These are phyloP conservation scores for Zaprionus taronus DNA, from an alignment of 1,140 invertebrate genomes.

Conservation along the genomic window DNA sequence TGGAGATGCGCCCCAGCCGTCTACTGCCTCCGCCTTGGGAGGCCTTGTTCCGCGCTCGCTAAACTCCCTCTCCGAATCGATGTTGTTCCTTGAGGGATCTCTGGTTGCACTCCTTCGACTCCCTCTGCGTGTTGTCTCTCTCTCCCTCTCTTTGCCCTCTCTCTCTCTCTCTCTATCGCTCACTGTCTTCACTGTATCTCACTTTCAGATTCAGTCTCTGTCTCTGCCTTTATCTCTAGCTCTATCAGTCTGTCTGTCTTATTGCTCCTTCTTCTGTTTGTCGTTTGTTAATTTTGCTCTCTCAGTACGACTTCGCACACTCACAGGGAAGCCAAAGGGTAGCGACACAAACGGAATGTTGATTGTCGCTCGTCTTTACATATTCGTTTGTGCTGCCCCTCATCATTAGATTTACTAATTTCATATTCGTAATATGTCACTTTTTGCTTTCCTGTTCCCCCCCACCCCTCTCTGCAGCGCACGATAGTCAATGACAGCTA, in stretches of 20 bases:
- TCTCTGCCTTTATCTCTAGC: not conserved
- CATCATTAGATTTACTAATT: constrained; percentile 34
- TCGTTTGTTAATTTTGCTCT: constrained; percentile 5
- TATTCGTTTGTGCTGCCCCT: constrained; percentile 64
- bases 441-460: not conserved
- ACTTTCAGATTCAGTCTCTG: not conserved
- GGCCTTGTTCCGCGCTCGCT: not conserved
- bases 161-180: not conserved
- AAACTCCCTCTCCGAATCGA: not conserved
- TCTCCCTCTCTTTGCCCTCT: not conserved
- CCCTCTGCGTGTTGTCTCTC: not conserved
- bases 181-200: not conserved
- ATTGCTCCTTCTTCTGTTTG: not conserved
- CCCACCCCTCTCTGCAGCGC: not conserved
- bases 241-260: not conserved
- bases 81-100: not conserved
- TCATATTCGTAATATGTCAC: constrained; percentile 28
- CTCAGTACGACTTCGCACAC: constrained; percentile 18
- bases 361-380: constrained; percentile 69
- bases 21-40: not conserved
- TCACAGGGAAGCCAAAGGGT: constrained; percentile 44
- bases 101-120: not conserved
- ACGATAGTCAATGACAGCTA: constrained; percentile 10
- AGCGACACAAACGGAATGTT: constrained; percentile 53
- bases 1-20: not conserved